Evolutionary conservation across 2,113 vertebrate genomes (phyloP), one percentile per base, ranked within the genome.

Genomic region (Paratilapia polleni): DNA sequence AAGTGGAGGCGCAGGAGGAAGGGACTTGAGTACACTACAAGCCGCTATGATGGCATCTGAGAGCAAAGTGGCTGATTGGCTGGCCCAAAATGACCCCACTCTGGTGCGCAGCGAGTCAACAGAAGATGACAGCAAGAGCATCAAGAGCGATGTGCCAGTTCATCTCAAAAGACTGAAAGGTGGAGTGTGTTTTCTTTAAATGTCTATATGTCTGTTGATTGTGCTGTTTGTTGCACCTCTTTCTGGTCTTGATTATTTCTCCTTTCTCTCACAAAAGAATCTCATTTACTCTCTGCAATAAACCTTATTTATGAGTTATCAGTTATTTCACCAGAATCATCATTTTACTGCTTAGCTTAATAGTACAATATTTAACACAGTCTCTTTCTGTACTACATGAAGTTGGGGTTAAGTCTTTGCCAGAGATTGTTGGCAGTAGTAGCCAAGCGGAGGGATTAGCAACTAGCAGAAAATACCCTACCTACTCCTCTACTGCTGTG

Each of bases 41-140:
- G 97, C 97, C 0, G 98, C 97, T 80, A 99, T 99, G 96, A 98
- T 99, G 96, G 98, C 98, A 0, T 97, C 98, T 0, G 98, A 99
- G 90, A 99, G 96, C 95, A 99, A 99, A 95, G 98, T 99, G 28
- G 98, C 98, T 5, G 98, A 99, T 91, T 99, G 98, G 98, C 96
- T 99, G 80, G 98, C 98, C 24, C 98, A 99, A 91, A 99, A 99
- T 87, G 98, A 98, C 92, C 98, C 98, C 83, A 97, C 98, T 0
- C 93, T 97, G 70, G 96, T 98, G 94, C 95, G 97, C 61, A 97
- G 97, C 70, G 97, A 98, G 81, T 97, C 97, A 12, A 95, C 97
- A 0, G 98, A 99, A 91, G 98, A 99, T 17, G 98, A 99, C 94
- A 97, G 97, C 94, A 99, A 99, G 96, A 99, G 97, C 91, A 99